Evolutionary conservation across 2,797 vertebrate species (phyloP).

Genomic region (Sebastes melanostomus): DNA sequence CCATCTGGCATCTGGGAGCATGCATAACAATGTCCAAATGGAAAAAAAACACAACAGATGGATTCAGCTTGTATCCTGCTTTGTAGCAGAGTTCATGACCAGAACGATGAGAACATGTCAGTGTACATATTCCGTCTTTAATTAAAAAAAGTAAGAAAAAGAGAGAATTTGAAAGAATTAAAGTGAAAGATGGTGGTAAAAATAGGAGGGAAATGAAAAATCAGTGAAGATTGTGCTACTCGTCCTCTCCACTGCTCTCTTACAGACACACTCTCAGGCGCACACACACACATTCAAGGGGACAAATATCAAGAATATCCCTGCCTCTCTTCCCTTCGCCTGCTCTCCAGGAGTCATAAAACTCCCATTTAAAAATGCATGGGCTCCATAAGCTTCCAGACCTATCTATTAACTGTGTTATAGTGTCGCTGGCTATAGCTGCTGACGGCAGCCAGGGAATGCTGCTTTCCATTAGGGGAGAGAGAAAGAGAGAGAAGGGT

Average conservation of each 20-base stretch:
- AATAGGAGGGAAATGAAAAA: neutral
- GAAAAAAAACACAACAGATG: conserved; percentile 44
- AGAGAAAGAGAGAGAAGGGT: neutral
- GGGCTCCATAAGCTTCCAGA: conserved; percentile 70
- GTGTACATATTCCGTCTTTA: neutral
- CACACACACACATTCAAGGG: neutral
- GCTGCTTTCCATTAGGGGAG: conserved; percentile 64
- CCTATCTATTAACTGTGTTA: conserved; percentile 69
- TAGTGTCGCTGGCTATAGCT: conserved; percentile 60
- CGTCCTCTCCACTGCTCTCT: neutral
- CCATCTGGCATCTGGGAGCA: conserved; percentile 37
- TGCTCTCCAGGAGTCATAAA: conserved; percentile 66
- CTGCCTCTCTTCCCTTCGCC: conserved; percentile 20
- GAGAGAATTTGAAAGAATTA: neutral
- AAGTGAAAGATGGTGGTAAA: neutral
- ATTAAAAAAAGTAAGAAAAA: neutral
- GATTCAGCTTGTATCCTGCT: conserved; percentile 21
- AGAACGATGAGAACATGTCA: neutral
- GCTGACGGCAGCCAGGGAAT: conserved; percentile 63
- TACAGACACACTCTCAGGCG: neutral
- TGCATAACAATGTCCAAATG: neutral
- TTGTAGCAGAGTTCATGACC: conserved; percentile 9
- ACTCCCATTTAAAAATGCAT: conserved; percentile 77
- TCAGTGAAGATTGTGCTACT: neutral
- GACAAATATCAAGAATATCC: conserved; percentile 43